Base-by-base conservation (phyloP, 2,888 invertebrate genomes). In the Hypolimnas misippus region DNA sequence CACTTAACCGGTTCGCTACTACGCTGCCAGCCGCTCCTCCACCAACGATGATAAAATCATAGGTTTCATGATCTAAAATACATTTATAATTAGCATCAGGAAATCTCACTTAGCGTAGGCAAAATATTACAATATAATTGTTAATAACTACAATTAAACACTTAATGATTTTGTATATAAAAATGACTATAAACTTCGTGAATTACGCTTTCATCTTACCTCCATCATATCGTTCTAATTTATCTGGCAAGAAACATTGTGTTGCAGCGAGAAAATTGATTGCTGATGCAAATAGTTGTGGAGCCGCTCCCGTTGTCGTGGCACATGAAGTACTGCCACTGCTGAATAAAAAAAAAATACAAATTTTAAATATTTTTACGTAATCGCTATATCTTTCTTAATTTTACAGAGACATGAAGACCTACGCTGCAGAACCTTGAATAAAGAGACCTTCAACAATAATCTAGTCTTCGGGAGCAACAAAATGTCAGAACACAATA, bases 21-120 rank as follows among this genome's bases (percentile, higher is more conserved):
- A n/a, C 78, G 21, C 79, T 72, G 3, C 81, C 81, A 10, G 81
- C 75, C 3, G 78, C 73, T 0, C 82, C 82, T 0, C 74, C 79
- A 10, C 81, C 81, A 0, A 78, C 71, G 49, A 81, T 71, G 25
- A 81, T 79, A 55, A n/a, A n/a, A n/a, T n/a, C n/a, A n/a, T n/a
- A n/a, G n/a, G n/a, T n/a, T n/a, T n/a, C n/a, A n/a, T n/a, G 55
- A 70, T 73, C 81, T 81, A n/a, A n/a, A n/a, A n/a, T n/a, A n/a
- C n/a, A n/a, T n/a, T n/a, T n/a, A n/a, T n/a, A n/a, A n/a, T n/a
- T n/a, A n/a, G n/a, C n/a, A n/a, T n/a, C n/a, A n/a, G n/a, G n/a
- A n/a, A n/a, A n/a, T n/a, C n/a, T n/a, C n/a, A n/a, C n/a, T n/a
- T n/a, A n/a, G n/a, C 6, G 7, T 7, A 33, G 8, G 8, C 8